Conservation (phyloP, 2,888 invertebrate genomes). For the Halictus ligatus region DNA sequence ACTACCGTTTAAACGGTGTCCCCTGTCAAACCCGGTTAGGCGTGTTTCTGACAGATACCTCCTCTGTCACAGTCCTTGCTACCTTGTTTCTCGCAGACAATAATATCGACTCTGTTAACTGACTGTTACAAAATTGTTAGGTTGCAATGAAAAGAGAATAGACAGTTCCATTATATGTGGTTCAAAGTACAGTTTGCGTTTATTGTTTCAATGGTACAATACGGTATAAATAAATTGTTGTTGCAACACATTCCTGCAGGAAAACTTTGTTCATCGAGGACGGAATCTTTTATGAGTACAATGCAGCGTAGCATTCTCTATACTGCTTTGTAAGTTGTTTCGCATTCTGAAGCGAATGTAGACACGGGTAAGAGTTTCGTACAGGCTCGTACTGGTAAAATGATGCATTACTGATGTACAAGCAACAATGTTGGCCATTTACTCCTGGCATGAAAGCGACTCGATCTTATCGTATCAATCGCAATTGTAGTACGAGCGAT, state of each 20-base stretch:
- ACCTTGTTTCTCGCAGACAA: background rate
- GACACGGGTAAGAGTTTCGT: background rate
- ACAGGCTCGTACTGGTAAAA: background rate
- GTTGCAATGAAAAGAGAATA: background rate
- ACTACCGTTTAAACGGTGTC: background rate
- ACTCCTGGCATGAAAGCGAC: background rate
- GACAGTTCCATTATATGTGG: background rate
- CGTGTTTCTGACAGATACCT: conserved; percentile 3
- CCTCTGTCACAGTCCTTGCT: background rate
- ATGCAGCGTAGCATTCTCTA: background rate
- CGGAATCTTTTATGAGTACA: background rate
- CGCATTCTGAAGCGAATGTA: background rate
- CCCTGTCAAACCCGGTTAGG: background rate
- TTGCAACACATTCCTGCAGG: background rate
- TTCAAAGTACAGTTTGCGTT: background rate
- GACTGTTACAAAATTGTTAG: background rate
- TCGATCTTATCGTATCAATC: background rate
- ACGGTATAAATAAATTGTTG: background rate
- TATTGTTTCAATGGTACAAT: background rate
- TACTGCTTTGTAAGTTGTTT: background rate
- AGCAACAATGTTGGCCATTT: background rate
- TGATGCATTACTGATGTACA: background rate
- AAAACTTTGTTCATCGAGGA: background rate
- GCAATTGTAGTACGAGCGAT: background rate
- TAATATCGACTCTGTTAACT: background rate